phyloP scores from a whole-genome alignment of 2,888 invertebrate species.

The Drosophila neotestacea region DNA sequence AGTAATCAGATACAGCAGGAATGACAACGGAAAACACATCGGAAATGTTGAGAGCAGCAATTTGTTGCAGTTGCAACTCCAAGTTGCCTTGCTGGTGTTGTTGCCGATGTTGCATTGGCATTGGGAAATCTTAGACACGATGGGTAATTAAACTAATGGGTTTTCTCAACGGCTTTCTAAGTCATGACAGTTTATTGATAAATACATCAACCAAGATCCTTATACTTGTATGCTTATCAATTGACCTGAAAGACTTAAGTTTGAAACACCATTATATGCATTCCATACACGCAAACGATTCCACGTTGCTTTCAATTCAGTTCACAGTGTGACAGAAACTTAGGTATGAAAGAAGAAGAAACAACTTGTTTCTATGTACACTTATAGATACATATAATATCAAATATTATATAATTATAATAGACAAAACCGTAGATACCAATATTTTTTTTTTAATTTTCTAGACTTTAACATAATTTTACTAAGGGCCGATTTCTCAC shows the following conservation, averaged over 20 bases:
- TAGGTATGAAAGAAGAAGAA: too few species aligned
- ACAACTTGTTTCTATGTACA: too few species aligned
- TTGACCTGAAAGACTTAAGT: slow-evolving; percentile 55
- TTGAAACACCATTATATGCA: slow-evolving; percentile 59
- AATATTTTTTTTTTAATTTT: too few species aligned
- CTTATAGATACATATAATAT: too few species aligned
- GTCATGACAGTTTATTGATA: slow-evolving; percentile 18
- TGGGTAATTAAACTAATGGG: slow-evolving; percentile 76
- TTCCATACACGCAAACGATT: slow-evolving; percentile 46
- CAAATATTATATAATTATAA: too few species aligned
- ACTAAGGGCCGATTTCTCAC: too few species aligned
- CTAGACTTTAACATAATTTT: too few species aligned
- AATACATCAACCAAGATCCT: slow-evolving; percentile 22
- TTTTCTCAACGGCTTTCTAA: slow-evolving; percentile 48
- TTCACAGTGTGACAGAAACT: slow-evolving; percentile 18
- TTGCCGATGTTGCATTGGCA: slow-evolving; percentile 4
- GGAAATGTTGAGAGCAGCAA: slow-evolving; percentile 66
- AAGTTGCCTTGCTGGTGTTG: slow-evolving; percentile 12
- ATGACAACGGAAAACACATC: slow-evolving; percentile 33
- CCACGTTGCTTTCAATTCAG: slow-evolving; percentile 23
- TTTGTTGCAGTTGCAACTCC: slow-evolving; percentile 63
- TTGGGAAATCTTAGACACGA: slow-evolving; percentile 19
- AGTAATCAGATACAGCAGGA: slow-evolving; percentile 72
- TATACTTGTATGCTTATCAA: slow-evolving; percentile 16
- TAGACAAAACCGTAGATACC: too few species aligned